Evolutionary conservation across 1,140 invertebrate genomes (phyloP).

Genomic region (Bombus superbus): DNA sequence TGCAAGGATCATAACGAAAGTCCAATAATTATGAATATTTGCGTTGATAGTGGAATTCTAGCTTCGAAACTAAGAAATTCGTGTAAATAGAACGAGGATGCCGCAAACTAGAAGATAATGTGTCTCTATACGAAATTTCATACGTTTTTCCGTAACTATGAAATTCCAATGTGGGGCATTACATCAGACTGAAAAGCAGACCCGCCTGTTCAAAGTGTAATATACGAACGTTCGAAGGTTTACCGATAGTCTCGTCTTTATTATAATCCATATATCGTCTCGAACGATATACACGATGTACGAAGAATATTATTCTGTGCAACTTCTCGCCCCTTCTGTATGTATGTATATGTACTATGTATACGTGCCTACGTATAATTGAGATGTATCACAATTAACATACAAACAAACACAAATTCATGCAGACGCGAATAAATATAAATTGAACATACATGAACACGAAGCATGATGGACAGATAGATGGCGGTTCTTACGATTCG

Average conservation of each 20-base stretch:
- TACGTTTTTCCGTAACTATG: constrained; percentile 14
- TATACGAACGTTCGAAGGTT: constrained; percentile 66
- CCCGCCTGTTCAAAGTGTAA: constrained; percentile 79
- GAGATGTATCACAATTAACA: constrained; percentile 32
- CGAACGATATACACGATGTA: constrained; percentile 39
- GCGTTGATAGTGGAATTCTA: constrained; percentile 34
- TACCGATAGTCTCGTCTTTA: constrained; percentile 54
- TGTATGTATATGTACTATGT: constrained; percentile 63
- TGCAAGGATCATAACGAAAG: neutral
- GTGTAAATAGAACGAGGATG: constrained; percentile 60
- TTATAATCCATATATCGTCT: constrained; percentile 44
- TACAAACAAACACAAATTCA: neutral
- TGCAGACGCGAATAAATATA: neutral
- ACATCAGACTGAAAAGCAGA: constrained; percentile 70
- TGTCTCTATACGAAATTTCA: constrained; percentile 26
- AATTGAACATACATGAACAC: too few relatives aligned
- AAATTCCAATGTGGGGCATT: constrained; percentile 64
- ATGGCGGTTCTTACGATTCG: constrained; percentile 18
- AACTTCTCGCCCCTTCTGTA: constrained; percentile 46
- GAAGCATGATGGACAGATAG: neutral
- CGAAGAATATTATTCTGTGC: constrained; percentile 55
- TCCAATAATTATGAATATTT: too few relatives aligned
- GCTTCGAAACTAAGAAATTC: neutral
- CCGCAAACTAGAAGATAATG: neutral
- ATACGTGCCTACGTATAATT: constrained; percentile 62